Evolutionary conservation across 2,113 vertebrate genomes (phyloP).

Genomic region (Girardinichthys multiradiatus): DNA sequence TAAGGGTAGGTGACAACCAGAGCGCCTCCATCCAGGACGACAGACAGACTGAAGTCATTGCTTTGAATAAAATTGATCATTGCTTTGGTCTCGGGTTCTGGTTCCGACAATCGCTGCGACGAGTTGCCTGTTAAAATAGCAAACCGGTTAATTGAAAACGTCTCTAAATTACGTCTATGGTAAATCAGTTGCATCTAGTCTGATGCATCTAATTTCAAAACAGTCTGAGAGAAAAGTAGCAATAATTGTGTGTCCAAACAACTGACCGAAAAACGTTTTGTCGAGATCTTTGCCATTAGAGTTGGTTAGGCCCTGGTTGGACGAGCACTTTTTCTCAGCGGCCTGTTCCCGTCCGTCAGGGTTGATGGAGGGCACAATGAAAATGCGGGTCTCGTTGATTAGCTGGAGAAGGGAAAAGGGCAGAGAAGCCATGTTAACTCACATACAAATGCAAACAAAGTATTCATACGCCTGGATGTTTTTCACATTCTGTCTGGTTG

Average conservation of each 20-base stretch:
- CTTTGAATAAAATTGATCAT: conserved; percentile 91
- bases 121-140: conserved; percentile 83
- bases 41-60: conserved; percentile 89
- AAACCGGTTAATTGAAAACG: neutral
- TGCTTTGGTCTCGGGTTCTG: conserved; percentile 90
- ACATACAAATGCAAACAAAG: no score
- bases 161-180: neutral
- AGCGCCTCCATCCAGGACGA: conserved; percentile 93
- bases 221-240: neutral
- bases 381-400: conserved; percentile 91
- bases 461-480: neutral
- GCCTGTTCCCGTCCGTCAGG: conserved; percentile 92
- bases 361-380: conserved; percentile 95
- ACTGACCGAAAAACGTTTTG: conserved; percentile 92
- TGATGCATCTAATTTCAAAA: neutral
- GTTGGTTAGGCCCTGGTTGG: conserved; percentile 84
- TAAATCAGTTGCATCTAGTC: neutral
- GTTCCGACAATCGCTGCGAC: conserved; percentile 76
- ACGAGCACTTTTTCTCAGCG: conserved; percentile 88
- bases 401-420: conserved; percentile 75
- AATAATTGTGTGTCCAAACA: neutral
- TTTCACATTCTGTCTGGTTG: neutral
- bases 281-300: conserved; percentile 89
- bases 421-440: neutral
- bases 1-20: conserved; percentile 94